phyloP scores from a whole-genome alignment of 2,113 vertebrate species.

The Hyla sarda region DNA sequence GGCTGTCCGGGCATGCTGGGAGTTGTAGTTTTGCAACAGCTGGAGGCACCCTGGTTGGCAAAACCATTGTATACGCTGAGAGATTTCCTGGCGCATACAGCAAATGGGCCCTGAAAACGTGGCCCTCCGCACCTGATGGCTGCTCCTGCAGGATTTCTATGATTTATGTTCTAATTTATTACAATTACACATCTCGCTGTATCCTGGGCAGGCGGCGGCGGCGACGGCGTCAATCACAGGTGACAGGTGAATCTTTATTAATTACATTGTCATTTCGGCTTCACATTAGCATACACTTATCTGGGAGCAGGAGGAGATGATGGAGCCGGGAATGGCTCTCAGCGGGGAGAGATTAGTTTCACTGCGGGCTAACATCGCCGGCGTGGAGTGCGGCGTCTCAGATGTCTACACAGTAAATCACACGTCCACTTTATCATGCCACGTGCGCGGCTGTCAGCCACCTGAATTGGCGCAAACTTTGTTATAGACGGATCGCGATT shows the following conservation, averaged over 20 bases:
- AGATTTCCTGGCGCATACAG: too few species aligned
- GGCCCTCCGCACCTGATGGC: not conserved
- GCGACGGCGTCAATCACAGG: slow-evolving; percentile 1
- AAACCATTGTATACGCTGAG: too few species aligned
- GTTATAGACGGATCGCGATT: not conserved
- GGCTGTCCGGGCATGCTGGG: too few species aligned
- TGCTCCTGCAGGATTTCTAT: not conserved
- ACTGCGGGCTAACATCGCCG: not conserved
- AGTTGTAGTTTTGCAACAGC: too few species aligned
- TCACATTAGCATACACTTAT: slow-evolving; percentile 43
- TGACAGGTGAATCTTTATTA: slow-evolving; percentile 41
- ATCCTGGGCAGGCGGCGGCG: not conserved
- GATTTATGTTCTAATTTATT: slow-evolving; percentile 9
- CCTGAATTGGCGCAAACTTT: not conserved
- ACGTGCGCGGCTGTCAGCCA: not conserved
- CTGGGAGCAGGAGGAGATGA: not conserved
- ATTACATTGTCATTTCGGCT: slow-evolving; percentile 41
- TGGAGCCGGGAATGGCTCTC: not conserved
- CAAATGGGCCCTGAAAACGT: too few species aligned
- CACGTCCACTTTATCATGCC: not conserved
- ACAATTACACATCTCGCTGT: slow-evolving; percentile 33
- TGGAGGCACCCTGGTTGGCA: too few species aligned
- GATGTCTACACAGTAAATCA: slow-evolving; percentile 10
- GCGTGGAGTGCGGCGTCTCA: not conserved
- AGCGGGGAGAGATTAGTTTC: slow-evolving; percentile 22